phyloP scores from a whole-genome alignment of 2,113 vertebrate species.

The Pelobates fuscus region DNA sequence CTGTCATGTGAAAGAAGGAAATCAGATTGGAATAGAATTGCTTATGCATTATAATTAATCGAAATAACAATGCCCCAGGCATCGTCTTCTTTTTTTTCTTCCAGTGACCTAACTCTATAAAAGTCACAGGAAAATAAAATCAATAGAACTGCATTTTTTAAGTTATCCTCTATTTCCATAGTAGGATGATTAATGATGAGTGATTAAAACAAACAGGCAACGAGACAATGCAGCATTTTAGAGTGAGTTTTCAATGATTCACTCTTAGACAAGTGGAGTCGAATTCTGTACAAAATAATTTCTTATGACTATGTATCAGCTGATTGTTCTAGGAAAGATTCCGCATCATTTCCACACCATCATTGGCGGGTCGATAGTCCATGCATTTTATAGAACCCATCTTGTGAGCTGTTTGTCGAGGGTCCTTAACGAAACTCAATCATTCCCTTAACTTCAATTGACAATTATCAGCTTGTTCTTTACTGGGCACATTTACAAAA shows the following conservation, averaged over 20 bases:
- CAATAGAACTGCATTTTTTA: neutral
- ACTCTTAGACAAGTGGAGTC: neutral
- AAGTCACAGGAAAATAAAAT: neutral
- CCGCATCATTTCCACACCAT: neutral
- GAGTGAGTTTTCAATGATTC: neutral
- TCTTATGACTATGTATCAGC: constrained; percentile 34
- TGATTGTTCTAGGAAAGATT: constrained; percentile 9
- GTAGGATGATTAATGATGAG: constrained; percentile 5
- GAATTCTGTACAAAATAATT: neutral
- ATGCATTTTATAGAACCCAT: constrained; percentile 20
- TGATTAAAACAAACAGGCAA: constrained; percentile 6
- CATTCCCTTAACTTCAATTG: neutral
- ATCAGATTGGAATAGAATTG: neutral
- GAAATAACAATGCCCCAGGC: neutral
- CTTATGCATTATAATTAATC: neutral
- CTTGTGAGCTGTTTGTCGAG: constrained; percentile 17
- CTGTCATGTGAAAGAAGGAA: constrained; percentile 5
- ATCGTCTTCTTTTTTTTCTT: too few relatives aligned
- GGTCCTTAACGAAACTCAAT: neutral
- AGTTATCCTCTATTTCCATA: constrained; percentile 18
- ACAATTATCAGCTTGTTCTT: constrained; percentile 37
- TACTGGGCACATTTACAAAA: constrained; percentile 6
- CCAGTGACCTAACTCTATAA: neutral
- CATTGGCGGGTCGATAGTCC: constrained; percentile 10
- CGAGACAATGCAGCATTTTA: neutral